Evolutionary conservation across 1,140 invertebrate genomes (phyloP), one percentile per base, ranked within the genome.

Genomic region (Lineus longissimus): DNA sequence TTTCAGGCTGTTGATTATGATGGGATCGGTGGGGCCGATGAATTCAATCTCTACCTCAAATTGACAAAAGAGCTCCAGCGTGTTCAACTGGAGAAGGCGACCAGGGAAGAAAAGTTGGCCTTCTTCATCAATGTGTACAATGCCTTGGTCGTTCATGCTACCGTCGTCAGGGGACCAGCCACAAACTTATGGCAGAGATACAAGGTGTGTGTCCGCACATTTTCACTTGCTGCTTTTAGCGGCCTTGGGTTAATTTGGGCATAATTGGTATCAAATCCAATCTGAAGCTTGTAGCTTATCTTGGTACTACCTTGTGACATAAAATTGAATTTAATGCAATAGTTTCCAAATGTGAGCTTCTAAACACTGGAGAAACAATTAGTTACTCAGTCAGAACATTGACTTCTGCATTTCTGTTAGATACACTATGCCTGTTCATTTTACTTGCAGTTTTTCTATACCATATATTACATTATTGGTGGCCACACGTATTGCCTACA

Each of bases 61-160:
- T 36, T 77, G 19, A 75, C 76, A 0, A 70, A 68, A 45, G 70
- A 79, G 57, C 67, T 81, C 2, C 70, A 75, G 55, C 59, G 76
- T 55, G 73, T 82, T 17, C 55, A 77, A 33, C 66, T 83, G 23
- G 69, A 63, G 2, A 66, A 70, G 17, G 70, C 73, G 0, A 74
- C 63, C 7, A 47, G 66, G 9, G 76, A 81, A 45, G 81, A 83
- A 62, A 77, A 81, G 61, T 58, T 84, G 11, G 79, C 83, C 9
- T 79, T 84, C 61, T 84, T 84, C 70, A 74, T 82, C 62, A 84
- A 84, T 62, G 70, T 84, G 36, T 83, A 83, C 67, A 84, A 84
- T 71, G 78, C 82, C 27, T 68, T 82, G 31, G 76, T 84, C 1
- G 75, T 84, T 27, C 83, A 84, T 73, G 81, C 81, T 41, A 81